A percentile compares a stretch with the other conserved stretches of the same genome.
These are phyloP conservation scores for Macquaria ambigua DNA, from an alignment of 2,113 vertebrate genomes.

Conservation along the genomic window DNA sequence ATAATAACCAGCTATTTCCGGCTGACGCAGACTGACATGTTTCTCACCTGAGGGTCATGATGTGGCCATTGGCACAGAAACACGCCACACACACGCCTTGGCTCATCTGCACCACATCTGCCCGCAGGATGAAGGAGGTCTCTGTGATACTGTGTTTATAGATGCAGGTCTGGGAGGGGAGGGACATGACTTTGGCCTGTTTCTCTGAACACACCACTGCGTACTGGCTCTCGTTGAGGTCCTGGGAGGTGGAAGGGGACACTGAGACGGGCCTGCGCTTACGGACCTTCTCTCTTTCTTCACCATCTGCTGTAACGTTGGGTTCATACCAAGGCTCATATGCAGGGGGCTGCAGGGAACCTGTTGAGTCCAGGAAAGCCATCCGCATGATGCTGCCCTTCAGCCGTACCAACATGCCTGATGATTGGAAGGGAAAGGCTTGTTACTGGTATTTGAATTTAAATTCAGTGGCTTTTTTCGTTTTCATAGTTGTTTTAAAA, in stretches of 20 bases:
- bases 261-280: conserved; percentile 96
- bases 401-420: conserved; percentile 94
- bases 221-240: conserved; percentile 95
- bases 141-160: conserved; percentile 98
- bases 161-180: conserved; percentile 96
- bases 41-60: conserved; percentile 98
- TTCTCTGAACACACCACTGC: conserved; percentile 99
- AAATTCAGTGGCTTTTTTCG: not conserved
- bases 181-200: conserved; percentile 96
- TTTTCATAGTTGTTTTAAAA: not conserved
- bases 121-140: conserved; percentile 96
- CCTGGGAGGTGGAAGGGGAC: conserved; percentile 96
- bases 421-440: not conserved
- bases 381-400: conserved; percentile 95
- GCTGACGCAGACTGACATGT: not conserved
- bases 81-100: conserved; percentile 93
- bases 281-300: conserved; percentile 92
- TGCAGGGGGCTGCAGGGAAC: conserved; percentile 88
- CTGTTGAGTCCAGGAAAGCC: conserved; percentile 93
- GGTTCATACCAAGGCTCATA: conserved; percentile 94
- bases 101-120: conserved; percentile 93
- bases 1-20: conserved; percentile 10
- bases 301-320: conserved; percentile 92
- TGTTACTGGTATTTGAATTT: not conserved
- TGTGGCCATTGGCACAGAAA: conserved; percentile 99